Conservation (phyloP, 2,888 invertebrate genomes). For the Hirtodrosophila histrioides region DNA sequence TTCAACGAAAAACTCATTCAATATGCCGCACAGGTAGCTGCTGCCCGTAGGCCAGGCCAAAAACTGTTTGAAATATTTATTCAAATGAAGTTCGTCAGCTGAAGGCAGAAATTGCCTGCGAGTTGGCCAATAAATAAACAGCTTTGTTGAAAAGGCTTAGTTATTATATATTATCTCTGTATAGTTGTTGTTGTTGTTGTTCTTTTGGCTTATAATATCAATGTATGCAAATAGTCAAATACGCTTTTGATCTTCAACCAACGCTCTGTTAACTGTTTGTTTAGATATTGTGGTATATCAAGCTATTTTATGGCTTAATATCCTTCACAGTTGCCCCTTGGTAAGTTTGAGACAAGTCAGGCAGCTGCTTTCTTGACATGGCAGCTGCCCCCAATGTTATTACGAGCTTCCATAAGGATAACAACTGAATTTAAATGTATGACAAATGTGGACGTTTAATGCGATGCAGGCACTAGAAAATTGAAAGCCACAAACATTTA, state of each 20-base stretch:
- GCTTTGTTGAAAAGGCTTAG: slow-evolving; percentile 35
- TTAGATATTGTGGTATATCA: background rate
- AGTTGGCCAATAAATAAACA: slow-evolving; percentile 41
- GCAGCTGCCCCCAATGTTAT: background rate
- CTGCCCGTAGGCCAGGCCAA: slow-evolving; percentile 18
- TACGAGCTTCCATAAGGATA: background rate
- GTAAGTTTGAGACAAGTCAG: background rate
- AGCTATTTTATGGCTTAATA: slow-evolving; percentile 3
- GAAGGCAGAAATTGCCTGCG: slow-evolving; percentile 24
- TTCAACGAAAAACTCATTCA: slow-evolving; percentile 46
- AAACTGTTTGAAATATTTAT: slow-evolving; percentile 54
- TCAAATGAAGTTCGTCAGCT: slow-evolving; percentile 42
- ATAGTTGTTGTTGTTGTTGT: slow-evolving; percentile 13
- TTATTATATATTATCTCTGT: slow-evolving; percentile 10
- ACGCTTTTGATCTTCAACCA: slow-evolving; percentile 42
- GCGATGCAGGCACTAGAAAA: background rate
- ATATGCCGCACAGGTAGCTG: slow-evolving; percentile 56
- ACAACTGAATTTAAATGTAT: background rate
- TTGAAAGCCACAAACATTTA: background rate
- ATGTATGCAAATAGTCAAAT: slow-evolving; percentile 52
- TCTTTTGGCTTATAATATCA: slow-evolving; percentile 34
- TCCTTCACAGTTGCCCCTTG: slow-evolving; percentile 9
- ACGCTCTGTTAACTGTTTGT: background rate
- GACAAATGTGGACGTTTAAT: background rate
- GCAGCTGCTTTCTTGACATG: background rate